These are phyloP conservation scores for Lethocerus indicus DNA, from an alignment of 1,140 invertebrate genomes.

Conservation along the genomic window DNA sequence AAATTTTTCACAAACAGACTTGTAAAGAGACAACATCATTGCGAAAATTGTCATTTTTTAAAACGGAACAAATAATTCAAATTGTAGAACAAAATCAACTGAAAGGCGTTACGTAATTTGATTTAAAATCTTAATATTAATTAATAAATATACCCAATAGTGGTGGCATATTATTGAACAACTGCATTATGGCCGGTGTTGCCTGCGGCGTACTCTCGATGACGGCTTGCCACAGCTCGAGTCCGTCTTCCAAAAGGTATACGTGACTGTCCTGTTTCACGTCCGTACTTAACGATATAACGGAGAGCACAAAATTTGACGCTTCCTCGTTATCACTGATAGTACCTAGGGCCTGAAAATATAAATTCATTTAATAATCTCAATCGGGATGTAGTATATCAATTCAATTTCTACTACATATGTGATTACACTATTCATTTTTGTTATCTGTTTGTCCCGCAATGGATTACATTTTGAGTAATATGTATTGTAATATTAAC, in stretches of 20 bases:
- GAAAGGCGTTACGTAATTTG: too few relatives aligned
- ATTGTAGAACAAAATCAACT: too few relatives aligned
- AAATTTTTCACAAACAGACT: too few relatives aligned
- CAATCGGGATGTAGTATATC: too few relatives aligned
- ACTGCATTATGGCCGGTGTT: conserved; percentile 42
- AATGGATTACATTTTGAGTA: too few relatives aligned
- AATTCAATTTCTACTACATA: not conserved
- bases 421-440: not conserved
- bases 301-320: conserved; percentile 50
- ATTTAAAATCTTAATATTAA: too few relatives aligned
- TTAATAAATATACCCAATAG: conserved; percentile 42
- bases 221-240: conserved; percentile 74
- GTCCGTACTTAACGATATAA: conserved; percentile 67
- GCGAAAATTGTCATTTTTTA: not conserved
- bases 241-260: conserved; percentile 81
- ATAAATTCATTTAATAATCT: too few relatives aligned
- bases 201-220: conserved; percentile 53
- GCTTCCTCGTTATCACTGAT: conserved; percentile 33
- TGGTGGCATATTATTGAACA: conserved; percentile 58
- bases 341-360: conserved; percentile 37
- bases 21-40: conserved; percentile 1
- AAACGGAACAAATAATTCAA: not conserved
- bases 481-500: too few relatives aligned
- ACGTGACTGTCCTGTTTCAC: conserved; percentile 61
- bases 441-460: too few relatives aligned